A percentile compares a stretch with the other conserved stretches of the same genome.
These are phyloP conservation scores for Calcarius ornatus DNA, from an alignment of 2,113 vertebrate genomes.

Conservation along the genomic window DNA sequence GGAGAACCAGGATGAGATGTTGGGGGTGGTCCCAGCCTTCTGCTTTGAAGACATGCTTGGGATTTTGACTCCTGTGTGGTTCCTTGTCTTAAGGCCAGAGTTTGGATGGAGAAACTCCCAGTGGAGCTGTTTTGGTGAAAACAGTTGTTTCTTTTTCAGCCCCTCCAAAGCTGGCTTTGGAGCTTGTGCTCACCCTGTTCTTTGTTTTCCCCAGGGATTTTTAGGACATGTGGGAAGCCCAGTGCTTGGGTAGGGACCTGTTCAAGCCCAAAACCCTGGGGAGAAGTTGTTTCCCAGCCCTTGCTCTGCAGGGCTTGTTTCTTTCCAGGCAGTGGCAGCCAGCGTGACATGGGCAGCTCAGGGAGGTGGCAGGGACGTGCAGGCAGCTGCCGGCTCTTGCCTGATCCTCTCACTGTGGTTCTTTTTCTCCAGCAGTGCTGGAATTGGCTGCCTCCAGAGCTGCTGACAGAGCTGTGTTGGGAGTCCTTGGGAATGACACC, in stretches of 20 bases:
- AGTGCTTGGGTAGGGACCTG: background rate
- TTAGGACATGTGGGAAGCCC: background rate
- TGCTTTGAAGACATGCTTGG: background rate
- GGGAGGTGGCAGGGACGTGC: background rate
- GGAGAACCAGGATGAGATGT: accelerated
- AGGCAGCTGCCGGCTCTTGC: conserved; percentile 34
- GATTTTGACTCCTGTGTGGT: background rate
- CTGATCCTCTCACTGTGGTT: conserved; percentile 28
- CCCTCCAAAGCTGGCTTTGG: background rate
- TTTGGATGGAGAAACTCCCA: background rate
- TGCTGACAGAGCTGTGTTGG: conserved; percentile 71
- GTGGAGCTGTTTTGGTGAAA: background rate
- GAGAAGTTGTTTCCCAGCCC: background rate
- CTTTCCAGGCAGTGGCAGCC: background rate
- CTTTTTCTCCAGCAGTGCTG: conserved; percentile 50
- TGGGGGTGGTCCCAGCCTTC: accelerated
- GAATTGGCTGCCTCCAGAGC: conserved; percentile 66
- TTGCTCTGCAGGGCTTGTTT: accelerated
- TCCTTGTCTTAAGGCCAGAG: background rate
- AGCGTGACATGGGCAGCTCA: background rate
- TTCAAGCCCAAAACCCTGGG: background rate
- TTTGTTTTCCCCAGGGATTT: background rate
- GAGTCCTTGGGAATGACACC: conserved; percentile 71
- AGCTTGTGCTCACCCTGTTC: background rate
- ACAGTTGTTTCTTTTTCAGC: background rate